A percentile compares a stretch with the other conserved stretches of the same genome.
These are phyloP conservation scores for Ammodytes dubius DNA, from an alignment of 2,113 vertebrate genomes.

Conservation along the genomic window DNA sequence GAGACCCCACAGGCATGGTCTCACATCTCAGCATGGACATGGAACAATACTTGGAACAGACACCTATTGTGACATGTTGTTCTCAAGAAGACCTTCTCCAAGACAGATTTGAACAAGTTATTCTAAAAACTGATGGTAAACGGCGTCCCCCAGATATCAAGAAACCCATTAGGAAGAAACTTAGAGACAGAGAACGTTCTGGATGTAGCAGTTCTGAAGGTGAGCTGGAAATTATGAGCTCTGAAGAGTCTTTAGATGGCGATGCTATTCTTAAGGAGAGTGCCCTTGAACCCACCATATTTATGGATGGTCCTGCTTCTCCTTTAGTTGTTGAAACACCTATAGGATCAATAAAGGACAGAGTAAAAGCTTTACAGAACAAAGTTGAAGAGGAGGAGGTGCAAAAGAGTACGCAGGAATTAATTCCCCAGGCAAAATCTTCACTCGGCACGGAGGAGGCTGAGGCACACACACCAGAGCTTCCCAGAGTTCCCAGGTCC, in stretches of 20 bases:
- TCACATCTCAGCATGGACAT: slow-evolving; percentile 83
- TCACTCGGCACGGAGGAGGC: slow-evolving; percentile 52
- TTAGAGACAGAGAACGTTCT: slow-evolving; percentile 88
- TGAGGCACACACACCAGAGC: slow-evolving; percentile 77
- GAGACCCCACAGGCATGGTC: slow-evolving; percentile 77
- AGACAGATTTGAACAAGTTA: slow-evolving; percentile 78
- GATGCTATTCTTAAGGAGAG: slow-evolving; percentile 82
- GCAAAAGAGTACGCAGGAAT: slow-evolving; percentile 81
- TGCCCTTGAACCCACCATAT: slow-evolving; percentile 63
- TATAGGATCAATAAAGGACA: slow-evolving; percentile 97
- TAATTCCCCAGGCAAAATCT: slow-evolving; percentile 56
- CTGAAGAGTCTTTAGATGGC: slow-evolving; percentile 88
- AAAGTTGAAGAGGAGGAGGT: slow-evolving; percentile 91
- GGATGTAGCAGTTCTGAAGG: slow-evolving; percentile 82
- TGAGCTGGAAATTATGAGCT: slow-evolving; percentile 86
- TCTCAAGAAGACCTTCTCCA: slow-evolving; percentile 73
- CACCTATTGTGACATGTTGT: slow-evolving; percentile 34
- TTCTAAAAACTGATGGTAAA: slow-evolving; percentile 76
- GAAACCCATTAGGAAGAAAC: slow-evolving; percentile 92
- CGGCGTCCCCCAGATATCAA: slow-evolving; percentile 87
- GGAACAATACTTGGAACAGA: slow-evolving; percentile 68
- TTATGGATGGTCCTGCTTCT: slow-evolving; percentile 84
- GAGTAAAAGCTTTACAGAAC: slow-evolving; percentile 93
- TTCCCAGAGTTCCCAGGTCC: slow-evolving; percentile 84
- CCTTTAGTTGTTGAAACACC: slow-evolving; percentile 93